Conservation (phyloP, 1,140 invertebrate species). For the Catajapyx aquilonaris region DNA sequence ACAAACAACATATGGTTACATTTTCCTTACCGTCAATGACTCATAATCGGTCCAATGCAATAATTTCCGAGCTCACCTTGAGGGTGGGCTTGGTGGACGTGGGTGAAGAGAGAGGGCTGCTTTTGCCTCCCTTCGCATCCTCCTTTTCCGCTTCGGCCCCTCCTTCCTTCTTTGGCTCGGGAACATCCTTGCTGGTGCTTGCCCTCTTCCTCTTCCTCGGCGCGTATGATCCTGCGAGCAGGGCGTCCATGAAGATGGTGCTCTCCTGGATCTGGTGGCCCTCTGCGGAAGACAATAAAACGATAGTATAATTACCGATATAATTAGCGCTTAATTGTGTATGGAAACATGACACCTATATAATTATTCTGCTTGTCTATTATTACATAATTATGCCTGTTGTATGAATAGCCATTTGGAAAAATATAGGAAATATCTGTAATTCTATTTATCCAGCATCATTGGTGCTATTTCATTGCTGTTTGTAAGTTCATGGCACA, state of each 20-base stretch:
- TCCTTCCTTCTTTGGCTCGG: constrained; percentile 11
- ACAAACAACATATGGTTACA: too few relatives aligned
- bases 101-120: constrained; percentile 29
- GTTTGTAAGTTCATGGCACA: background rate
- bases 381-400: too few relatives aligned
- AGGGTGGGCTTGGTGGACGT: constrained; percentile 24
- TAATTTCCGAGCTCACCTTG: too few relatives aligned
- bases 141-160: constrained; percentile 17
- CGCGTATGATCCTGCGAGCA: constrained; percentile 44
- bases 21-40: too few relatives aligned
- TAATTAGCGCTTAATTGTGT: background rate
- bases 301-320: background rate
- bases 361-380: too few relatives aligned
- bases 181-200: constrained; percentile 30
- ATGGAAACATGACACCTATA: background rate
- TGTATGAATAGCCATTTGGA: background rate
- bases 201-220: constrained; percentile 51
- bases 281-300: background rate
- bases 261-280: constrained; percentile 47
- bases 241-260: constrained; percentile 76
- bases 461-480: background rate
- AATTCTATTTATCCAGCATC: background rate
- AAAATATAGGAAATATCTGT: too few relatives aligned
- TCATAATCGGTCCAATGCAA: too few relatives aligned
- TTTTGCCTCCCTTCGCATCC: constrained; percentile 20